Evolutionary conservation across 2,888 invertebrate species (phyloP), one percentile per base, ranked within the genome.

Genomic region (Spicauda simplicius): DNA sequence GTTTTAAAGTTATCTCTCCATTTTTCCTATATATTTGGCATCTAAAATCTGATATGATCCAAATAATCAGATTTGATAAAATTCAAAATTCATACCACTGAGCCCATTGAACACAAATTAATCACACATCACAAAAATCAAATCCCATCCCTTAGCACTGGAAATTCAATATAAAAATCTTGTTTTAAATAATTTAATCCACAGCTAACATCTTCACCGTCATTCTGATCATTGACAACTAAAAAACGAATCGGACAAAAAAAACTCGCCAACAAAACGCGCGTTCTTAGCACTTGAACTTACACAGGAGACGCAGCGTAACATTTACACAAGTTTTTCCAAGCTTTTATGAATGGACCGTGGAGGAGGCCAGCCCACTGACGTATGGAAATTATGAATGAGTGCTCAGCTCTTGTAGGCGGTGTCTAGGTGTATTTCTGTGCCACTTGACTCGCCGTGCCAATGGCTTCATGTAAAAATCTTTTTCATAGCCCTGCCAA

Each of bases 361-460:
- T 76, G 74, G 77, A 76, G 76, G 79, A 80, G 77, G 80, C 78
- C 81, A 81, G 80, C 81, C 77, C 72, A 72, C 80, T 85, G 85
- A 86, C 86, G 86, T 83, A 71, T 70, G 73, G 75, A 77, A 76
- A 74, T 82, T 83, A 85, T 89, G 90, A 90, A 90, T 90, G 92
- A 82, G 80, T 80, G 78, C 74, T 76, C 69, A 67, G 73, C 71
- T 73, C 76, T 77, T 81, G 86, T 83, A 84, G 85, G 86, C 85
- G 85, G 80, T 83, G 88, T 87, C 86, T 90, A 84, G 79, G 75
- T 83, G 82, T 92, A 90, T 91, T 91, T 90, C 83, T 80, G 86
- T 87, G 72, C 83, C 88, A 88, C 92, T 91, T 88, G 91, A 91
- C 82, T 73, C 69, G 72, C 80, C 79, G 83, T 86, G 88, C 86